Evolutionary conservation across 2,113 vertebrate species (phyloP).

Genomic region (Panurus biarmicus): DNA sequence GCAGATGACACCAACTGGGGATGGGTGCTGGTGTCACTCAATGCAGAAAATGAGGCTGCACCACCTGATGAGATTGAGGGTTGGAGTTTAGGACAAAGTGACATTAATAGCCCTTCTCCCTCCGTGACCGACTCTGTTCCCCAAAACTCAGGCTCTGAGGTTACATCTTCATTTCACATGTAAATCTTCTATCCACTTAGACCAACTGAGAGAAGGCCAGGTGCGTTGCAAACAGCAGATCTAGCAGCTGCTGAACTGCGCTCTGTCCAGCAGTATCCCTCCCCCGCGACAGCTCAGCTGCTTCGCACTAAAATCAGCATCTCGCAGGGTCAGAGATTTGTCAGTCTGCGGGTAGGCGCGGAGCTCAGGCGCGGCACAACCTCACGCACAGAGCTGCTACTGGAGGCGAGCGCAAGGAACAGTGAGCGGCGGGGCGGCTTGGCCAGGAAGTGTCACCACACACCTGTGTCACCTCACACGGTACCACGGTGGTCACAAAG

Average conservation of each 20-base stretch:
- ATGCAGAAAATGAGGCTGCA: background rate
- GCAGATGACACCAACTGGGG: background rate
- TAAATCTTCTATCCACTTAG: background rate
- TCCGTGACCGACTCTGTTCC: background rate
- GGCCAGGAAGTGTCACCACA: background rate
- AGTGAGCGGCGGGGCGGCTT: fast-evolving
- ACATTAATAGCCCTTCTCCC: background rate
- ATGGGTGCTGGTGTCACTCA: background rate
- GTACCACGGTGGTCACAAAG: background rate
- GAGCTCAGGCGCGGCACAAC: background rate
- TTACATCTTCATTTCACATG: background rate
- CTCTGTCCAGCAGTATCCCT: fast-evolving
- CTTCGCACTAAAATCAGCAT: background rate
- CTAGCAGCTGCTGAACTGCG: background rate
- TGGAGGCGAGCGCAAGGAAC: too few relatives aligned
- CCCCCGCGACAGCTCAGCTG: background rate
- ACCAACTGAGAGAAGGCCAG: background rate
- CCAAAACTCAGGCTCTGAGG: background rate
- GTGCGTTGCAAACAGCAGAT: background rate
- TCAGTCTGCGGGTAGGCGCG: fast-evolving
- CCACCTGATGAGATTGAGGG: fast-evolving
- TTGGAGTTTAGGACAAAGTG: background rate
- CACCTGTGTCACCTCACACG: background rate
- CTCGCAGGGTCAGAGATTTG: fast-evolving
- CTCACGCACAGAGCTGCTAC: background rate